phyloP scores from a whole-genome alignment of 2,113 vertebrate species.

The Nothobranchius furzeri region DNA sequence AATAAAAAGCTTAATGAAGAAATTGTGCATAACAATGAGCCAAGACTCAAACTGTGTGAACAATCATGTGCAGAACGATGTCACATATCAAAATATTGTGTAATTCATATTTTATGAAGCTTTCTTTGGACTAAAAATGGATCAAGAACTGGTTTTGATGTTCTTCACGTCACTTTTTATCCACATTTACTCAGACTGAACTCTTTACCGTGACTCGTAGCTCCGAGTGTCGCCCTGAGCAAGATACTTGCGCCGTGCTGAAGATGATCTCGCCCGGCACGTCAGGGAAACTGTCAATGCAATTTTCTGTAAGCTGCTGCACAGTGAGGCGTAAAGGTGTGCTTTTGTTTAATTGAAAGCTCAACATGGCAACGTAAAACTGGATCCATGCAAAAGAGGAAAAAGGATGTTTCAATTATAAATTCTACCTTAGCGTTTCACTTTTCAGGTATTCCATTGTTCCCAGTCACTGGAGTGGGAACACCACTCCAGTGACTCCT shows the following conservation, averaged over 20 bases:
- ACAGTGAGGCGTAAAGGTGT: constrained; percentile 13
- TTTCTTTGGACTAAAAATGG: constrained; percentile 37
- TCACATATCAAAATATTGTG: constrained; percentile 18
- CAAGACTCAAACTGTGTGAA: constrained; percentile 12
- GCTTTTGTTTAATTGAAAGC: constrained; percentile 33
- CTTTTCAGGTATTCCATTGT: constrained; percentile 4
- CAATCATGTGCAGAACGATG: constrained; percentile 7
- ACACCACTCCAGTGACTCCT: too few species aligned
- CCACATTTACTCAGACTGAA: constrained; percentile 45
- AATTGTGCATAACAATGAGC: constrained; percentile 25
- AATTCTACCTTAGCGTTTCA: not conserved
- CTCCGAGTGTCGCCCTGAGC: constrained; percentile 54
- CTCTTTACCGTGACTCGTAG: constrained; percentile 48
- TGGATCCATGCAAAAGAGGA: constrained; percentile 3
- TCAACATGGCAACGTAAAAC: not conserved
- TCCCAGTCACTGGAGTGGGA: constrained; percentile 4
- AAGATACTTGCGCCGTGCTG: constrained; percentile 34
- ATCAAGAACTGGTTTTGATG: constrained; percentile 44
- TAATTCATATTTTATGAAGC: constrained; percentile 34
- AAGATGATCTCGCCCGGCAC: constrained; percentile 51
- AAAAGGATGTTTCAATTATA: not conserved
- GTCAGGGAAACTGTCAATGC: constrained; percentile 58
- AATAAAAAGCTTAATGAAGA: constrained; percentile 32
- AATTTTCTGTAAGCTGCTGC: constrained; percentile 45
- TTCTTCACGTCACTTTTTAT: constrained; percentile 51